phyloP scores from a whole-genome alignment of 1,140 invertebrate genomes.

The Drosophila kohkoa region DNA sequence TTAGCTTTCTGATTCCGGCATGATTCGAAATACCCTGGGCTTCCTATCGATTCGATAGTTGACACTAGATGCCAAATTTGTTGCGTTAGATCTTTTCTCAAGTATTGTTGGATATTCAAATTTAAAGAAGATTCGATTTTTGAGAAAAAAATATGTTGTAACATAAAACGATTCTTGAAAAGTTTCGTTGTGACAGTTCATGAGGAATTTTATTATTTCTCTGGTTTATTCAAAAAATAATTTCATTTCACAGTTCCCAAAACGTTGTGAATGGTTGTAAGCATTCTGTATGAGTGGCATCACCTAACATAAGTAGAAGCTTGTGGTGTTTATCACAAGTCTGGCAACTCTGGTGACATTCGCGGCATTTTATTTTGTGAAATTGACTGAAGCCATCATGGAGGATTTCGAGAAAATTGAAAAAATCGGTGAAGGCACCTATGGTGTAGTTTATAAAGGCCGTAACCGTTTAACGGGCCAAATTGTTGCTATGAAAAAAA shows the following conservation, averaged over 20 bases:
- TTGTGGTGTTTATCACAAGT: not conserved
- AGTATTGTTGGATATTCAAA: too few relatives aligned
- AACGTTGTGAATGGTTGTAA: not conserved
- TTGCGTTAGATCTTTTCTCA: too few relatives aligned
- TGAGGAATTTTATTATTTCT: not conserved
- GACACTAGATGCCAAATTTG: too few relatives aligned
- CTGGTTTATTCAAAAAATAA: not conserved
- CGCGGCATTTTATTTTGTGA: conserved; percentile 42
- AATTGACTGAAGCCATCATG: conserved; percentile 45
- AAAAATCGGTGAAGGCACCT: conserved; percentile 72
- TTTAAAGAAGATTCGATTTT: too few relatives aligned
- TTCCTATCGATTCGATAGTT: too few relatives aligned
- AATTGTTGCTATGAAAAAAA: conserved; percentile 98
- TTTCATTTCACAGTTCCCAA: conserved; percentile 4
- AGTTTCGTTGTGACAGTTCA: too few relatives aligned
- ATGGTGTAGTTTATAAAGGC: conserved; percentile 71
- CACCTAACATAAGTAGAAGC: not conserved
- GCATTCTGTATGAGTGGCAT: not conserved
- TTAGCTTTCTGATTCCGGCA: not conserved
- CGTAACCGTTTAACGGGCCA: conserved; percentile 91
- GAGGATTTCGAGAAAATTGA: conserved; percentile 77
- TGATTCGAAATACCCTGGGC: not conserved
- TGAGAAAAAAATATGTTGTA: too few relatives aligned
- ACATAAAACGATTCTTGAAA: too few relatives aligned
- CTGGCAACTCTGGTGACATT: conserved; percentile 18